Evolutionary conservation across 2,888 invertebrate species (phyloP), one percentile per base, ranked within the genome.

Genomic region (Platypus cylindrus): DNA sequence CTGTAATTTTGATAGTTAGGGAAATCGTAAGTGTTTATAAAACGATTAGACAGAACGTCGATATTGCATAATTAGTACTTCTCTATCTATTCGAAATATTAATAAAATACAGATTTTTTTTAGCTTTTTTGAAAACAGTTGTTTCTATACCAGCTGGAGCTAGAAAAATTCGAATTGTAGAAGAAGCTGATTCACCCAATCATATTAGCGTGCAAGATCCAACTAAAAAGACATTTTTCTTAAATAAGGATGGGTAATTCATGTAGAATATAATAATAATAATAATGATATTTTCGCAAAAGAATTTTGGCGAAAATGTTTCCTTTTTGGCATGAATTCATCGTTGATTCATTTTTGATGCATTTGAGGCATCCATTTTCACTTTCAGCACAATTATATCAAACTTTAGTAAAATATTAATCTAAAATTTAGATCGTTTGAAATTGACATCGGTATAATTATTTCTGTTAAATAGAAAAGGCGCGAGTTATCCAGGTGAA

Each of bases 241-340:
- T 78, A 24, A 77, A 78, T 54, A 74, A 72, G 20, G 63, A 73
- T 50, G 70, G 70, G 75, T 75, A 57, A 58, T 64, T 54, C 31
- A 32, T n/a, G n/a, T n/a, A n/a, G n/a, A n/a, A n/a, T n/a, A n/a
- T n/a, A n/a, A n/a, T n/a, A n/a, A n/a, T n/a, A n/a, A n/a, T n/a
- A n/a, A n/a, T n/a, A n/a, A n/a, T n/a, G n/a, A n/a, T n/a, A n/a
- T n/a, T n/a, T n/a, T n/a, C n/a, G n/a, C n/a, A n/a, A n/a, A n/a
- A n/a, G n/a, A n/a, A n/a, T n/a, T n/a, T n/a, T n/a, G n/a, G n/a
- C n/a, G n/a, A n/a, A n/a, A n/a, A n/a, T n/a, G n/a, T n/a, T n/a
- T n/a, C n/a, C n/a, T n/a, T n/a, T n/a, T n/a, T n/a, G n/a, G n/a
- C n/a, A n/a, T n/a, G n/a, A n/a, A n/a, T n/a, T n/a, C n/a, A n/a